Evolutionary conservation across 2,797 vertebrate genomes (phyloP).

Genomic region (Bovichtus diacanthus): DNA sequence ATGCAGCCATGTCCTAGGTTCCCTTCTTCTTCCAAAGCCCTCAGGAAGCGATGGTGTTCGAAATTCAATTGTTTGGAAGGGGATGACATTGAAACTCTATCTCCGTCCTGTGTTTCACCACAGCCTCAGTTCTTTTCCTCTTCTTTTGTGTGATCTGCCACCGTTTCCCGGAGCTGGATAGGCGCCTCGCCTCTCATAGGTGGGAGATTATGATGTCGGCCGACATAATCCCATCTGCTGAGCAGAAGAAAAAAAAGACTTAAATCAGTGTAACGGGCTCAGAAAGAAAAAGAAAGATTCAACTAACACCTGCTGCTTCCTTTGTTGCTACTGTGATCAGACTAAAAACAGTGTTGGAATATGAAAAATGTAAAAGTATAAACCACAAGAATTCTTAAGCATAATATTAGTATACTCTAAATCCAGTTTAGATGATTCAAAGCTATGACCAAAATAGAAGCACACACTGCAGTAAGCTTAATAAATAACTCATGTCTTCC

Average conservation of each 20-base stretch:
- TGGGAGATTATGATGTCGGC: slow-evolving; percentile 83
- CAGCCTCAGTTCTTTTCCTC: slow-evolving; percentile 67
- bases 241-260: slow-evolving; percentile 35
- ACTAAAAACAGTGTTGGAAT: not conserved
- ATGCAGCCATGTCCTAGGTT: slow-evolving; percentile 55
- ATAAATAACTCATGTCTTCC: slow-evolving; percentile 43
- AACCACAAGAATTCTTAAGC: not conserved
- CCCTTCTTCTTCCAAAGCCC: slow-evolving; percentile 44
- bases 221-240: slow-evolving; percentile 66
- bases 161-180: slow-evolving; percentile 79
- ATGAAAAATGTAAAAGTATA: not conserved
- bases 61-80: slow-evolving; percentile 65
- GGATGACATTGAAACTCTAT: slow-evolving; percentile 83
- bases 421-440: slow-evolving; percentile 4
- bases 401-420: not conserved
- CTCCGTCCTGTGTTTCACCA: slow-evolving; percentile 69
- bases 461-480: slow-evolving; percentile 1
- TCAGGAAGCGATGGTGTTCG: slow-evolving; percentile 73
- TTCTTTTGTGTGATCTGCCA: slow-evolving; percentile 77
- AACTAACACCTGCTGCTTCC: slow-evolving; percentile 47
- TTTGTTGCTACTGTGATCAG: slow-evolving; percentile 33
- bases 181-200: slow-evolving; percentile 76
- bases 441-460: slow-evolving; percentile 14
- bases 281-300: slow-evolving; percentile 1
- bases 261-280: slow-evolving; percentile 10